Evolutionary conservation across 2,797 vertebrate genomes (phyloP).

Genomic region (Crypturellus tataupa): DNA sequence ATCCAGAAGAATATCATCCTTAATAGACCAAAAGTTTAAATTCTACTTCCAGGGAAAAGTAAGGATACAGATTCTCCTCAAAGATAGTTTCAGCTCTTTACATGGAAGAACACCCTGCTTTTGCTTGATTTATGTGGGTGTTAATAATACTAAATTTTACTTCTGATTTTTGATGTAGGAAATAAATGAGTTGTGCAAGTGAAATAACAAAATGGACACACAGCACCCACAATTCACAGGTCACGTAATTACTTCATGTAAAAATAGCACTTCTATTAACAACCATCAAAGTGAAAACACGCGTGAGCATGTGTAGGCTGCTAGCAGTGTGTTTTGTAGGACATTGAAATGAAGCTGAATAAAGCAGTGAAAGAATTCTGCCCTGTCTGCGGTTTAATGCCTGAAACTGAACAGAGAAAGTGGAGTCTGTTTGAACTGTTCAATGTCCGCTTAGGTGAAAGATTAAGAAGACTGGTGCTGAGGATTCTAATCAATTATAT

Average conservation of each 20-base stretch:
- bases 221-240: neutral
- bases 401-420: slow-evolving; percentile 29
- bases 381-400: slow-evolving; percentile 12
- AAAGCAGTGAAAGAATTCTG: slow-evolving; percentile 19
- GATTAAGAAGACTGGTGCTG: neutral
- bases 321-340: neutral
- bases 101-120: neutral
- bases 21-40: neutral
- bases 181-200: neutral
- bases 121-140: neutral
- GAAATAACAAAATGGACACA: neutral
- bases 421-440: slow-evolving; percentile 1
- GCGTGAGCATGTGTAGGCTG: neutral
- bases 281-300: neutral
- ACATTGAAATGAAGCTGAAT: slow-evolving; percentile 19
- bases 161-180: neutral
- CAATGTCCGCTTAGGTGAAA: slow-evolving; percentile 13
- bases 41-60: neutral
- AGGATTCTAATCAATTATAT: slow-evolving; percentile 2
- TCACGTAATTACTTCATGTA: neutral
- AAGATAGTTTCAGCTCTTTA: neutral
- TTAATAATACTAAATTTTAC: neutral
- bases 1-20: neutral
- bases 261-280: neutral
- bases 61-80: neutral